These are phyloP conservation scores for Chinchilla lanigera DNA, from an alignment of 2,113 vertebrate species.

Conservation along the genomic window DNA sequence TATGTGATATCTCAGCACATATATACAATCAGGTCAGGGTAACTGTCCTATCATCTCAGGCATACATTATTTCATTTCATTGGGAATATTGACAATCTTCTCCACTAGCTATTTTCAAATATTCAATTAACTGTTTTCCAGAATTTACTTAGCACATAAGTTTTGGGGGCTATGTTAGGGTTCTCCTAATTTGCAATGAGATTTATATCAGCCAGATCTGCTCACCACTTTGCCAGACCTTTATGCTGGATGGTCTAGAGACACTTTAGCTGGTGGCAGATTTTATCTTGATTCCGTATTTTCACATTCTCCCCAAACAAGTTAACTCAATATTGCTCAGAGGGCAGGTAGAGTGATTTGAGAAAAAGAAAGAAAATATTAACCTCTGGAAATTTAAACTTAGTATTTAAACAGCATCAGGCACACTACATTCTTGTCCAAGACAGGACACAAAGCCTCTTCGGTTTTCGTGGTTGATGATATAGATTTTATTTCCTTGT, in stretches of 20 bases:
- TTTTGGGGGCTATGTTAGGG: neutral
- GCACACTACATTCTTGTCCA: neutral
- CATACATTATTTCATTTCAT: neutral
- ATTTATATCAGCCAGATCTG: slow-evolving; percentile 17
- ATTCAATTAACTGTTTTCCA: neutral
- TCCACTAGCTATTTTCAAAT: neutral
- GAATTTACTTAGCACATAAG: neutral
- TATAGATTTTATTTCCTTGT: slow-evolving; percentile 5
- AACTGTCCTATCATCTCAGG: neutral
- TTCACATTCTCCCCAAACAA: neutral
- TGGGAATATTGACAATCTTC: neutral
- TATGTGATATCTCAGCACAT: neutral
- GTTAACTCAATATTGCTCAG: neutral
- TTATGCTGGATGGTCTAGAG: neutral
- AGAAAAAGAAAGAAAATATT: neutral
- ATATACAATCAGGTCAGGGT: neutral
- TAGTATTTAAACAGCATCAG: neutral
- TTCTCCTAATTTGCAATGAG: neutral
- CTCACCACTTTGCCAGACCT: neutral
- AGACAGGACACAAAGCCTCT: neutral
- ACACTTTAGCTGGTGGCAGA: neutral
- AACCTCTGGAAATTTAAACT: neutral
- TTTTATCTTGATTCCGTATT: neutral
- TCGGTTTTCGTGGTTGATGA: slow-evolving; percentile 24
- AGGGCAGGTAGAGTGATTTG: neutral